Base-by-base conservation (phyloP, 2,888 invertebrate species). In the Lacanobia wlatinum region DNA sequence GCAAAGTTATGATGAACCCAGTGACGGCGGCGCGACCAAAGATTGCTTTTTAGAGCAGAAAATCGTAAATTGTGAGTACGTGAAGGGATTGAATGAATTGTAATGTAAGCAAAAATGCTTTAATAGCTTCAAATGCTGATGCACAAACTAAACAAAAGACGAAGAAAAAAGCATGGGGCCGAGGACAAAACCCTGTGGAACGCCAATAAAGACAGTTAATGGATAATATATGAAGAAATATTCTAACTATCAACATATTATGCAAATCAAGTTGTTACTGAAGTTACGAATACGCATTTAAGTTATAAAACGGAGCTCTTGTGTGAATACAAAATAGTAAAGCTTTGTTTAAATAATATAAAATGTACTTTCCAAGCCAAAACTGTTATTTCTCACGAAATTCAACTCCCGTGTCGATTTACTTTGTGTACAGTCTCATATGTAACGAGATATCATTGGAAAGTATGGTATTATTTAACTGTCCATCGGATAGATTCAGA, bases 361-460 rank as follows among this genome's bases (percentile, higher is more conserved):
- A 88, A 79, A 74, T 64, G 16, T 84, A 77, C 83, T 86, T 86
- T 88, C 84, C 73, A 79, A 73, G 71, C 64, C 72, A 74, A 87
- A 86, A 86, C 82, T 78, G 76, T 67, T 71, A 72, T 84, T 86
- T 90, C 89, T 75, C 90, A 90, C 86, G 88, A 85, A 84, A 89
- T 84, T 82, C 67, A 82, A 85, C 80, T 84, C 84, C 78, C 62
- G 85, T 83, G 73, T 87, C 84, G 75, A 67, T 76, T 87, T 75
- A 60, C 62, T 75, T 66, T 77, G 68, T 77, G 64, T 65, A 71
- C 60, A 73, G 43, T 73, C 63, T 40, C 71, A 66, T 79, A 59
- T 63, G 71, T 61, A 74, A 83, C 43, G 28, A 73, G 67, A 71
- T 79, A 70, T 71, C 40, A 48, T 71, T 71, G 12, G 59, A 67